Percentiles rank a stretch among this genome's conserved stretches.
Conservation (phyloP, 1,140 invertebrate genomes). For the Atopsyche davidsoni region DNA sequence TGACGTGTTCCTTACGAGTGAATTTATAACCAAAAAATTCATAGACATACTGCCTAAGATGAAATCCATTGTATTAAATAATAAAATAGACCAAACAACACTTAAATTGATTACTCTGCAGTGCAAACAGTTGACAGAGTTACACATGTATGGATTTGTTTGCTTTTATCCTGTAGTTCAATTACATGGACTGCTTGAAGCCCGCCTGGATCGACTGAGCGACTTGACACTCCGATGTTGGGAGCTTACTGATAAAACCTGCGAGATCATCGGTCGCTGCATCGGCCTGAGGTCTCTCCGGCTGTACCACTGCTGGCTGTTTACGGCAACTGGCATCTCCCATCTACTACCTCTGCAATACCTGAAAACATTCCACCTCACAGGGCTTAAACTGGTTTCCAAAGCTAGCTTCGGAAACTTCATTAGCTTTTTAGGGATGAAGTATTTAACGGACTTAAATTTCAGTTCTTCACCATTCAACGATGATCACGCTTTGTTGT, state of each 20-base stretch:
- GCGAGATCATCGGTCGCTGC: constrained; percentile 9
- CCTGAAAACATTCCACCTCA: constrained; percentile 14
- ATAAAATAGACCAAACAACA: constrained; percentile 16
- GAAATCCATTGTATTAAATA: constrained; percentile 22
- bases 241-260: constrained; percentile 17
- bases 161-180: constrained; percentile 17
- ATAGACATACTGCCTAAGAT: constrained; percentile 10
- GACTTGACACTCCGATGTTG: constrained; percentile 16
- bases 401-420: constrained; percentile 10
- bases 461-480: constrained; percentile 21
- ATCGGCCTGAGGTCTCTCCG: constrained; percentile 5
- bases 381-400: constrained; percentile 16
- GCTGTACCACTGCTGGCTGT: constrained; percentile 23
- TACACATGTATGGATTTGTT: constrained; percentile 24
- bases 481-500: constrained; percentile 8
- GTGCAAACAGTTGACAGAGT: constrained; percentile 9
- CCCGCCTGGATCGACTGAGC: constrained; percentile 9
- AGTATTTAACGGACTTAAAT: constrained; percentile 17
- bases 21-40: constrained; percentile 17
- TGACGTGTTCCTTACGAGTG: constrained; percentile 16
- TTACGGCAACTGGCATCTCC: constrained; percentile 15
- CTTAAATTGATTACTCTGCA: constrained; percentile 6
- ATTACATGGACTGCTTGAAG: constrained; percentile 11
- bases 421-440: constrained; percentile 7
- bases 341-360: not conserved